Percentiles rank a stretch among this genome's conserved stretches.
Conservation (phyloP, 2,113 vertebrate species). For the Ciconia boyciana region DNA sequence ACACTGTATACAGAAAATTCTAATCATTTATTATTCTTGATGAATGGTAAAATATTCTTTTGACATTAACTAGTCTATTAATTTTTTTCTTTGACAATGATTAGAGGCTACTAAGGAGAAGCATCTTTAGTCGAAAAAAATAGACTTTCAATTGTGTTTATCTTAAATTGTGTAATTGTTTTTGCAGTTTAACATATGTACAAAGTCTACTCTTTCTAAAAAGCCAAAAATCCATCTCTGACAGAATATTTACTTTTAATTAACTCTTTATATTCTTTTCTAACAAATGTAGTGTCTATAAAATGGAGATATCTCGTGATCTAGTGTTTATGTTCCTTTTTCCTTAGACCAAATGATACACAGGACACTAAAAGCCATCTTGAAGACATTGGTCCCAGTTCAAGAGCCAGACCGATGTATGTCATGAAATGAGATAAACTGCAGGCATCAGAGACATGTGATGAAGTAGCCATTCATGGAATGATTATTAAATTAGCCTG, state of each 20-base stretch:
- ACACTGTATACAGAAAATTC: neutral
- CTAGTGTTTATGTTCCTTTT: neutral
- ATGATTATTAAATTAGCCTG: neutral
- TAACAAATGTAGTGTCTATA: neutral
- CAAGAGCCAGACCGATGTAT: neutral
- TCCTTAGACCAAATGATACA: neutral
- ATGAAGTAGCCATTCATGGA: neutral
- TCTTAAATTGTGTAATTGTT: neutral
- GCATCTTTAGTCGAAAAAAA: neutral
- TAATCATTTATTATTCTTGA: slow-evolving; percentile 24
- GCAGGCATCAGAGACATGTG: neutral
- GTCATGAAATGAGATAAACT: neutral
- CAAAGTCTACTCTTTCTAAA: neutral
- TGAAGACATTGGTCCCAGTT: neutral
- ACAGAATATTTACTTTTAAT: neutral
- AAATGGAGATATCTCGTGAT: neutral
- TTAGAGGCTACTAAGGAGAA: slow-evolving; percentile 2
- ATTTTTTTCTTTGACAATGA: slow-evolving; percentile 24
- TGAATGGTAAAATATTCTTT: slow-evolving; percentile 30
- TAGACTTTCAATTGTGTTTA: neutral
- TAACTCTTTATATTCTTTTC: neutral
- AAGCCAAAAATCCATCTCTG: neutral
- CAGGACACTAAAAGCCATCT: neutral
- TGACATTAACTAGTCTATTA: neutral
- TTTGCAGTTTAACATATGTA: neutral